Base-by-base conservation (phyloP, 2,113 vertebrate species). In the Tinamus guttatus region DNA sequence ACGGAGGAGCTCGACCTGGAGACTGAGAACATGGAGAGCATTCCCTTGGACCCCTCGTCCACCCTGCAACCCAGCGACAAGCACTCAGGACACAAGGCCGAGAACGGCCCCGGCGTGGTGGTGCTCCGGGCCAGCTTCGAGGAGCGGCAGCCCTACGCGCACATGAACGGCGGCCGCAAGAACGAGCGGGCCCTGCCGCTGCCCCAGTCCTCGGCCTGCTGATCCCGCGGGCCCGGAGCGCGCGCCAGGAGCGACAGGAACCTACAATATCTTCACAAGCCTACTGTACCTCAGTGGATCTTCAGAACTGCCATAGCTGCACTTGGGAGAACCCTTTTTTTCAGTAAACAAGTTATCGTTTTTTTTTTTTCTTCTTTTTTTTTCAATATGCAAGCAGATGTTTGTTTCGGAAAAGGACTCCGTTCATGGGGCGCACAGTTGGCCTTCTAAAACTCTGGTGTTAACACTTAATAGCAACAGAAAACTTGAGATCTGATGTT, bases 161-260 rank as follows among this genome's bases (percentile, higher is more conserved):
- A 99, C 98, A 99, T 99, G 99, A 99, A 99, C 5, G 99, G 99
- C 49, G 99, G 99, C 7, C 98, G 99, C 91, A 99, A 99, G 97
- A 99, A 99, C 4, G 99, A 99, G 96, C 96, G 99, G 68, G 98
- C 99, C 38, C 96, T 99, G 94, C 99, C 99, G n/a, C 97, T 99
- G 97, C 99, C 99, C 93, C 99, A 99, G 98, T 99, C 99, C 40
- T 99, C 99, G 10, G 99, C 99, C 98, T 99, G 99, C 99, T 99
- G 99, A 99, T 98, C 97, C 96, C 69, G n/a, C 68, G 71, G 82
- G 45, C 89, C 95, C 25, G 43, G 47, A 62, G 74, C 96, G 79
- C 49, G 64, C 94, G 36, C 40, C 40, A 95, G 95, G 96, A 94
- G 90, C 95, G 90, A 68, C 89, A 92, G 93, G 89, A 96, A 96